Conservation (phyloP, 2,797 vertebrate genomes). For the Alcedo atthis region DNA sequence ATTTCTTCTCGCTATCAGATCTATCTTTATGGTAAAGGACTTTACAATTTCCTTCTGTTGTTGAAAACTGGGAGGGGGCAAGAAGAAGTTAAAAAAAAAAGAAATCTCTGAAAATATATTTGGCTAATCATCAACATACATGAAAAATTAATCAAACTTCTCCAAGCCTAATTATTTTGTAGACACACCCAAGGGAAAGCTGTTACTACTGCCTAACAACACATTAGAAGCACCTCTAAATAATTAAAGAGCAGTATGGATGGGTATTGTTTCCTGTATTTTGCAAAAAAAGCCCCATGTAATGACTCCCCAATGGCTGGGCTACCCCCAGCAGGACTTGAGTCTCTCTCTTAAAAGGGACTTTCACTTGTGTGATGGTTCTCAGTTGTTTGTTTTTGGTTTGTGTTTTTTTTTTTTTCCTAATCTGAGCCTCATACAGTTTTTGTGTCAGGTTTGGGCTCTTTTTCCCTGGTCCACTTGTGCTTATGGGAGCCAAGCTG, state of each 20-base stretch:
- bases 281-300: not conserved
- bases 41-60: not conserved
- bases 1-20: not conserved
- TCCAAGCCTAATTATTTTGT: conserved; percentile 44
- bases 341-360: not conserved
- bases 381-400: too few relatives aligned
- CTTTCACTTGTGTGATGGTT: not conserved
- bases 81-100: not conserved
- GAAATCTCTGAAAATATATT: not conserved
- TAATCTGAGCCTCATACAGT: not conserved
- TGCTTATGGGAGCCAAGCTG: not conserved
- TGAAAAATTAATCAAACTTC: conserved; percentile 63
- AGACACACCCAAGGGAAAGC: conserved; percentile 49
- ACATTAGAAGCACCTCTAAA: conserved; percentile 59
- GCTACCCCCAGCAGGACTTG: not conserved
- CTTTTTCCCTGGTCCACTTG: not conserved
- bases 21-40: not conserved
- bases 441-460: not conserved
- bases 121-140: conserved; percentile 15
- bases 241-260: conserved; percentile 59
- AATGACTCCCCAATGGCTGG: not conserved
- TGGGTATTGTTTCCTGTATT: not conserved
- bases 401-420: too few relatives aligned
- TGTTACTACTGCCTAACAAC: conserved; percentile 1
- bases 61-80: not conserved